A percentile compares a stretch with the other conserved stretches of the same genome.
Evolutionary conservation across 2,888 invertebrate genomes (phyloP).

Genomic region (Heliconius hortense): DNA sequence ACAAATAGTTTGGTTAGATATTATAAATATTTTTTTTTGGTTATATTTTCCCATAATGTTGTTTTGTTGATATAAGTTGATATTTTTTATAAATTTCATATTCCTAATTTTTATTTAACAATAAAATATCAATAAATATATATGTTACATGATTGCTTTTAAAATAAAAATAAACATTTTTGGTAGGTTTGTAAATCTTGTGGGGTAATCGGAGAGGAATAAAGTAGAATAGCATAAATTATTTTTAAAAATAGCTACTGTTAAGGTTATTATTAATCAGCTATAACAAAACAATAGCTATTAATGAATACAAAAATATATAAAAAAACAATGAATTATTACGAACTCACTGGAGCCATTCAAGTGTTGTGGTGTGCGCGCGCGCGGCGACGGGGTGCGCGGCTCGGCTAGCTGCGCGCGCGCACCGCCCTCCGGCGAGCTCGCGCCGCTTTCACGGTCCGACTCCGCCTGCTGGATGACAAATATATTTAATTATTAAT

Average conservation of each 20-base stretch:
- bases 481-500: constrained; percentile 8
- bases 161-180: too few relatives aligned
- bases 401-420: constrained; percentile 72
- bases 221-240: too few relatives aligned
- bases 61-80: neutral
- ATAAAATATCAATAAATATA: neutral
- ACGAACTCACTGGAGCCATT: constrained; percentile 83
- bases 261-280: neutral
- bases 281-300: neutral
- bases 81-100: neutral
- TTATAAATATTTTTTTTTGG: neutral
- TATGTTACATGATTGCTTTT: neutral
- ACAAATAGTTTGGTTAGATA: constrained; percentile 42
- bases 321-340: constrained; percentile 48
- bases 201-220: too few relatives aligned
- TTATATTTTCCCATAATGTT: neutral
- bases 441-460: constrained; percentile 84
- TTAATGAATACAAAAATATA: neutral
- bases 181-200: too few relatives aligned
- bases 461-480: constrained; percentile 81
- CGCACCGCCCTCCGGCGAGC: constrained; percentile 83
- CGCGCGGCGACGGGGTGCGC: constrained; percentile 69
- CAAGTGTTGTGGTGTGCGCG: constrained; percentile 69
- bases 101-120: neutral
- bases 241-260: neutral